Base-by-base conservation (phyloP, 2,797 vertebrate genomes). In the Cynodonichthys magdalenae region DNA sequence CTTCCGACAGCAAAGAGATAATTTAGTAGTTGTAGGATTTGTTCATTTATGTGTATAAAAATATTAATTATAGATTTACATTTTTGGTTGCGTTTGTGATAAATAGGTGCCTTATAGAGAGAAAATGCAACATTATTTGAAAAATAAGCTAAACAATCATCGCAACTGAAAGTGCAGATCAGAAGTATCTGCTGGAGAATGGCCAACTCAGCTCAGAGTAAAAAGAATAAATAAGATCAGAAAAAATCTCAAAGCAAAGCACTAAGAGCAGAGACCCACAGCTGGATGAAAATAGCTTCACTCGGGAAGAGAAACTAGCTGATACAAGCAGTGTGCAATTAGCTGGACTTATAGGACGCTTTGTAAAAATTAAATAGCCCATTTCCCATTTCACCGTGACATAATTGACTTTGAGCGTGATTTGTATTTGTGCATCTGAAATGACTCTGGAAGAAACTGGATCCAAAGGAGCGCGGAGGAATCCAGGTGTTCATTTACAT, bases 401-500 rank as follows among this genome's bases (percentile, higher is more conserved):
- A 78, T 88, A 88, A 92, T 86, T 88, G 87, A 87, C 86, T 91
- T 81, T 86, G 59, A 51, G 83, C 92, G 89, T 92, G 92, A 93
- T 87, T 89, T 87, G 71, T 84, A 80, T 87, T 81, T 83, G 77
- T 84, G 87, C 67, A 60, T 77, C 77, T 80, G 57, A 81, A 88
- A 84, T 71, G 51, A 75, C 78, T 76, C 65, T 36, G 69, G 66
- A 81, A 81, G 68, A 74, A 74, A 76, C 47, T 59, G 66, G 62
- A 77, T 82, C 71, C 62, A 60, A 77, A 71, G 74, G 68, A 83
- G 76, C 79, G 87, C 71, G 69, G 70, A 72, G 71, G 76, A 88
- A 78, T 84, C 84, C 90, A 92, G 90, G 90, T 89, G 91, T 85
- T 92, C 86, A 88, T 90, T 89, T 89, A 82, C 81, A 89, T 91